Base-by-base conservation (phyloP, 2,888 invertebrate species). In the Drosophila anceps region DNA sequence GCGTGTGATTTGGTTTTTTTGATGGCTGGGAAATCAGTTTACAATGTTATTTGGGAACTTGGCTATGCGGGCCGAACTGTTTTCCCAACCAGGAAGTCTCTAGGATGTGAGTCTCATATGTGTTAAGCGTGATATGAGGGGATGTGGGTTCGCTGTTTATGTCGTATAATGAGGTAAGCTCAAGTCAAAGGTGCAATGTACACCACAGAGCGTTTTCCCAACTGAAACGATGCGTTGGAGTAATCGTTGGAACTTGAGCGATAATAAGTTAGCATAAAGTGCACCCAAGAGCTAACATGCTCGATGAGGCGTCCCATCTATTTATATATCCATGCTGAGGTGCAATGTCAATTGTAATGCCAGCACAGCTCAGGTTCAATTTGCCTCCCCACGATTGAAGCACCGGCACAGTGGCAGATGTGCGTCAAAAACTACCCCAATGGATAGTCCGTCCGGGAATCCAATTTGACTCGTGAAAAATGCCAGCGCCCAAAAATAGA, bases 391-490 rank as follows among this genome's bases (percentile, higher is more conserved):
- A 59, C 62, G 29, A 37, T 5, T 35, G 41, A 61, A 64, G 39
- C 44, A 59, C 54, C 18, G 44, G 35, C 62, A 20, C 35, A 46
- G 63, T 5, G 50, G 70, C 88, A 85, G 88, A 84, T 83, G 88
- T 72, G 72, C 39, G 7, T 35, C 27, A 20, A 48, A 79, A 82
- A 83, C 88, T 74, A 85, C 82, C 86, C 82, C 78, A 53, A 63
- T 46, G 33, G 27, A 20, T 44, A 67, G 59, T 37, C 31, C 63
- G 59, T 37, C 31, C 63, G 66, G 73, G 71, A 73, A 72, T 88
- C 73, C 77, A 80, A 89, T 87, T 80, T 79, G 79, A 85, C 70
- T 76, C 57, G 80, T 76, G 79, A 77, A 77, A 80, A 88, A 82
- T 82, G 73, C 76, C 73, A 69, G 46, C 43, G 77, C 74, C 62